Base-by-base conservation (phyloP, 1,140 invertebrate genomes). In the Lepidurus couesii region DNA sequence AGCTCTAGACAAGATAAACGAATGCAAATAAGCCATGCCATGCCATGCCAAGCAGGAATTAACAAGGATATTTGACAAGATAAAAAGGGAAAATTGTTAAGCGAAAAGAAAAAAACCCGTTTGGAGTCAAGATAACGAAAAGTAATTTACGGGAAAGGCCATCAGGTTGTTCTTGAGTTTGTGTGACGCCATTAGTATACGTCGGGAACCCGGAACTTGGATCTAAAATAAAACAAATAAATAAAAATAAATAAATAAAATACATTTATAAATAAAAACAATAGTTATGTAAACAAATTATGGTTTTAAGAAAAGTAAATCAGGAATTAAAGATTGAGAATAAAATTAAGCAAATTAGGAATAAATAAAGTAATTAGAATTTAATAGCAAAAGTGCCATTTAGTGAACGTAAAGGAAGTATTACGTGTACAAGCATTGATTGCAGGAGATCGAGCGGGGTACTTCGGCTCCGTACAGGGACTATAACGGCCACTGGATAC, bases 21-120 rank as follows among this genome's bases (percentile, higher is more conserved):
- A 21, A n/a, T 77, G 75, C 34, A 75, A 42, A 75, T n/a, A 75
- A 75, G 42, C n/a, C 3, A 74, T 16, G 16, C 21, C 53, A 16
- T 73, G 16, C 0, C 53, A 73, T n/a, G 53, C 53, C 16, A 73
- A 73, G 53, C 7, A 74, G 73, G 73, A 74, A 11, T 11, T 11
- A 11, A 24, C 10, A 74, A 74, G 73, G 42, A 10, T 16, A 74
- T 10, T 13, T 74, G 10, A 42, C 42, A 44, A 75, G 42, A 74
- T 16, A 21, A 16, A 47, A 11, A 47, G 10, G 16, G 45, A 47
- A 47, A 16, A 11, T 47, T 47, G 10, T 0, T 0, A 11, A 47
- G 45, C 45, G 10, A 47, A 10, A 16, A 16, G 13, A 65, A 34
- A 34, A 34, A 34, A 34, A 3, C 34, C 34, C 1, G 34, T 34